Conservation (phyloP, 2,113 vertebrate genomes). For the Marcusenius ussheri region DNA sequence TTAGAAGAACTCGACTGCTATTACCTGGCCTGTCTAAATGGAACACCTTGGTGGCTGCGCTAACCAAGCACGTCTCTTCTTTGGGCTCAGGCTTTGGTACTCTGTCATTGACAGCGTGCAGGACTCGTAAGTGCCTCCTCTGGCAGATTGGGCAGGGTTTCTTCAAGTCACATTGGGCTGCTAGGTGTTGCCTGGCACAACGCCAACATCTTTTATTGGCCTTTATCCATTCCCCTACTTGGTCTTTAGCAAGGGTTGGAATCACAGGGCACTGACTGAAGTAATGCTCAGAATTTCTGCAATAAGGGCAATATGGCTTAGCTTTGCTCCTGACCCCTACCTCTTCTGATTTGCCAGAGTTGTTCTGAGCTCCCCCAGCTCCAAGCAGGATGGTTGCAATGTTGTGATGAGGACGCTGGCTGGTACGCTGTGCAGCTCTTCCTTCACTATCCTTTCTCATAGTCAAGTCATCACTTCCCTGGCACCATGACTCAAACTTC, state of each 20-base stretch:
- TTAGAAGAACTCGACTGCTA: neutral
- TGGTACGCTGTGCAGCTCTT: neutral
- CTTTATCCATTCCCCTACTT: neutral
- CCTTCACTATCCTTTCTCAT: neutral
- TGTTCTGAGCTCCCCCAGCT: too few relatives aligned
- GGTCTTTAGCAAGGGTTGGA: neutral
- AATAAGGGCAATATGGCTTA: conserved; percentile 19
- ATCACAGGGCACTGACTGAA: conserved; percentile 9
- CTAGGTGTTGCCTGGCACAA: neutral
- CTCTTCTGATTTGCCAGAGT: neutral
- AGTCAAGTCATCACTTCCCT: neutral
- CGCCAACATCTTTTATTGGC: neutral
- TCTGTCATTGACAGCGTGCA: neutral
- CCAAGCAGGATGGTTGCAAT: neutral
- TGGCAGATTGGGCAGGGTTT: conserved; percentile 4
- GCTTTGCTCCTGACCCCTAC: too few relatives aligned
- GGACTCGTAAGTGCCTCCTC: neutral
- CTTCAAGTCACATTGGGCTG: neutral
- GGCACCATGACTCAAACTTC: neutral
- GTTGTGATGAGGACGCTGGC: neutral
- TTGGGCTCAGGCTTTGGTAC: neutral
- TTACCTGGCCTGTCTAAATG: neutral
- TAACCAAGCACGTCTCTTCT: neutral
- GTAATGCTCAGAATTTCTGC: neutral
- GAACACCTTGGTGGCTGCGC: neutral